Conservation (phyloP, 2,797 vertebrate genomes). For the Cynodonichthys magdalenae region DNA sequence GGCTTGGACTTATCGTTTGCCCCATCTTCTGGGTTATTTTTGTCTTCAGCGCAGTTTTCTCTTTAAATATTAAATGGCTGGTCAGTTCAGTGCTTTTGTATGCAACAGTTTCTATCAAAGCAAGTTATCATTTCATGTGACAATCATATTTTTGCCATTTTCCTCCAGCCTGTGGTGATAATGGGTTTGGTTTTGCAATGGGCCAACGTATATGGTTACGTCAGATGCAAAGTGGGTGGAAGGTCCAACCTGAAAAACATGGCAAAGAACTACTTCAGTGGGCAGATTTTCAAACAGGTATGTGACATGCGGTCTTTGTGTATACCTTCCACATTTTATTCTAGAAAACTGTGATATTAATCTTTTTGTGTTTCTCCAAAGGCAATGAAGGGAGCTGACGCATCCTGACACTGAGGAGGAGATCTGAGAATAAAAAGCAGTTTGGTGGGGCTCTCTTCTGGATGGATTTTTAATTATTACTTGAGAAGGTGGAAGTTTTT, state of each 20-base stretch:
- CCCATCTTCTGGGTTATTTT: slow-evolving; percentile 92
- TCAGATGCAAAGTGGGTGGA: slow-evolving; percentile 90
- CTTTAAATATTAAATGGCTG: slow-evolving; percentile 94
- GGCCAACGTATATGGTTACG: slow-evolving; percentile 91
- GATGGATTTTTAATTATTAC: not conserved
- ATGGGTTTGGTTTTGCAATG: slow-evolving; percentile 92
- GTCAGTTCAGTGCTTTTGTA: slow-evolving; percentile 78
- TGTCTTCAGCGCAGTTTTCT: slow-evolving; percentile 89
- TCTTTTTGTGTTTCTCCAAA: slow-evolving; percentile 37
- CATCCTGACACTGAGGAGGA: slow-evolving; percentile 40
- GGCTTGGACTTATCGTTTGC: slow-evolving; percentile 90
- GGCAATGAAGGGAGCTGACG: slow-evolving; percentile 63
- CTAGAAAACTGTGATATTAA: not conserved
- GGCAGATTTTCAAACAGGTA: slow-evolving; percentile 89
- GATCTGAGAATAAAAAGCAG: not conserved
- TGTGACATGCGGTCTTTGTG: not conserved
- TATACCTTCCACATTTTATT: not conserved
- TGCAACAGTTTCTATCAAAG: not conserved
- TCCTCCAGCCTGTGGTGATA: slow-evolving; percentile 86
- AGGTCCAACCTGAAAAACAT: slow-evolving; percentile 85
- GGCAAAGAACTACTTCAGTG: slow-evolving; percentile 87
- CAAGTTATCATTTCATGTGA: not conserved
- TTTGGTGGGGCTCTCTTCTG: slow-evolving; percentile 2
- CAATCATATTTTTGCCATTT: not conserved
- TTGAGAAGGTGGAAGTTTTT: slow-evolving; percentile 7